phyloP scores from a whole-genome alignment of 2,113 vertebrate genomes.

The Lipophrys pholis region DNA sequence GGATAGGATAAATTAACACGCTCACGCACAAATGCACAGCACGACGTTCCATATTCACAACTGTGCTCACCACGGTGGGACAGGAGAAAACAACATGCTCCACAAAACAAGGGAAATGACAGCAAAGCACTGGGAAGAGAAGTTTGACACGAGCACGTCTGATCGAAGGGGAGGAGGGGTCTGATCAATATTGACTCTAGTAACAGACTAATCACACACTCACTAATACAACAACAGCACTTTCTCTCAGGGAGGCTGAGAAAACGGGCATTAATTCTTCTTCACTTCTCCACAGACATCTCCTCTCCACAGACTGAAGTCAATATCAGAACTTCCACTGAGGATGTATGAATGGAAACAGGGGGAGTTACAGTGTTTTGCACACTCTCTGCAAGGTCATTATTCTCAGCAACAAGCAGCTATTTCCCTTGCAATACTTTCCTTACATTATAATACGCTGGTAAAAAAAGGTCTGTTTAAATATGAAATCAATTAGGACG shows the following conservation, averaged over 20 bases:
- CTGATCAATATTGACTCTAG: constrained; percentile 28
- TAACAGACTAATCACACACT: constrained; percentile 48
- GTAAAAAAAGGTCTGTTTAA: constrained; percentile 38
- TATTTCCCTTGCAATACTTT: constrained; percentile 18
- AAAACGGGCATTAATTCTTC: not conserved
- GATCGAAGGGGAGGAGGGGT: not conserved
- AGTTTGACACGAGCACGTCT: constrained; percentile 13
- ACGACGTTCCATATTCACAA: constrained; percentile 61
- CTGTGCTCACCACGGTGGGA: constrained; percentile 35
- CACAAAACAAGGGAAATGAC: constrained; percentile 30
- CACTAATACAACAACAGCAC: constrained; percentile 31
- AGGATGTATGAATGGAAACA: constrained; percentile 19
- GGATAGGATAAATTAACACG: constrained; percentile 55
- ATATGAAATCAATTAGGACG: constrained; percentile 42
- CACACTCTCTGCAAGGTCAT: constrained; percentile 16
- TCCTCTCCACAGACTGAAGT: not conserved
- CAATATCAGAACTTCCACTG: not conserved
- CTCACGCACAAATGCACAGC: constrained; percentile 20
- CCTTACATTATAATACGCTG: constrained; percentile 3
- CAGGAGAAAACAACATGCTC: constrained; percentile 21
- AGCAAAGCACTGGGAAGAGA: constrained; percentile 28
- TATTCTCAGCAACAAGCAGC: constrained; percentile 11
- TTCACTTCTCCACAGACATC: not conserved
- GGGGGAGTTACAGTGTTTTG: constrained; percentile 13
- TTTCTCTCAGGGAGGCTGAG: constrained; percentile 8